Base-by-base conservation (phyloP, 2,797 vertebrate species). In the Falco novaeseelandiae region DNA sequence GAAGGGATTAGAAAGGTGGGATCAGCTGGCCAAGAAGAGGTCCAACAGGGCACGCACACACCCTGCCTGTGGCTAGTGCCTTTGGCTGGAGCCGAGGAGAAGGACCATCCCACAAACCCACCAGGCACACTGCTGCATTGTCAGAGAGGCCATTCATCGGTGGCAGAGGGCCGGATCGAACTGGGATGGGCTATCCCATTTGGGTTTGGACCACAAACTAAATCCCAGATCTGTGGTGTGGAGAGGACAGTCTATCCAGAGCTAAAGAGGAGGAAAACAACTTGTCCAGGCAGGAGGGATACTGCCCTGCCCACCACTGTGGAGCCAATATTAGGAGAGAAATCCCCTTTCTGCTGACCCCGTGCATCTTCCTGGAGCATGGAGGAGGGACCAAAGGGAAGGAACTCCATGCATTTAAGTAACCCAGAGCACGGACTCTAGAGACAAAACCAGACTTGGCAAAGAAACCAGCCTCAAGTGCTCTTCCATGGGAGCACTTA, bases 161-260 rank as follows among this genome's bases (percentile, higher is more conserved):
- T 1, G 0, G 30, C 46, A n/a, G 40, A 25, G 3, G 11, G 19
- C 14, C 4, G 1, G 16, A 14, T 10, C 1, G 1, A 44, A 10
- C 34, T 34, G 30, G 52, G 38, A 58, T 49, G 51, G 42, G 10
- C 2, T 22, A 5, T 22, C 12, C 63, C 1, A 0, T 2, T 29
- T 8, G 8, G 20, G 3, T 61, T 29, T 32, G 42, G 38, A 48
- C 26, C 18, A 5, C 1, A 0, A 16, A 26, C 27, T 74, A 40
- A 63, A 70, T 51, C 38, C 29, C 69, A 22, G 3, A 12, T 4
- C 40, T 30, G 36, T 10, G 59, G 9, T 5, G 8, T 5, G 42
- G 52, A 52, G 17, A 16, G 3, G 7, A 36, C 20, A 14, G 12
- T 10, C 32, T 29, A 58, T 51, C 13, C 29, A 34, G 32, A 17